phyloP scores from a whole-genome alignment of 2,113 vertebrate genomes.

The Trogon surrucura region DNA sequence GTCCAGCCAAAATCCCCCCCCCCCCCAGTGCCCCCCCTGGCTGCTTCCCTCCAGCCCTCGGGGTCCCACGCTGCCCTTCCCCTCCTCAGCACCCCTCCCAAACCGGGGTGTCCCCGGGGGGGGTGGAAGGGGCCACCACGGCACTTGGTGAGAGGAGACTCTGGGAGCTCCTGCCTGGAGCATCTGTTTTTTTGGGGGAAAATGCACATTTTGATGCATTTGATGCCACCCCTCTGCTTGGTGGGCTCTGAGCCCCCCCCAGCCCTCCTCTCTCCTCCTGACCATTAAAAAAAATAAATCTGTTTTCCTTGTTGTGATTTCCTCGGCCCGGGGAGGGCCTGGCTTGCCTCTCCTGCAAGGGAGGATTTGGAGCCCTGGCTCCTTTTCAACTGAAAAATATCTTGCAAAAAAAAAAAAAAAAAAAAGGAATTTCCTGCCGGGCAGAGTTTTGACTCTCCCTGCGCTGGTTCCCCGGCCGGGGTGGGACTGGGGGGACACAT shows the following conservation, averaged over 20 bases:
- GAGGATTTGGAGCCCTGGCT: not conserved
- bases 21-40: not conserved
- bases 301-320: not conserved
- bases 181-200: not conserved
- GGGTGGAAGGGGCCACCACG: fast-evolving
- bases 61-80: not conserved
- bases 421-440: constrained; percentile 37
- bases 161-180: not conserved
- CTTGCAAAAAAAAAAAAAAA: constrained; percentile 1
- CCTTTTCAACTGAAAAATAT: not conserved
- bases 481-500: not conserved
- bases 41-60: not conserved
- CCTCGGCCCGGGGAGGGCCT: not conserved
- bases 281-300: not conserved
- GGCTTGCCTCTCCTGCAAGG: not conserved
- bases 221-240: fast-evolving
- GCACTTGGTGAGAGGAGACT: not conserved
- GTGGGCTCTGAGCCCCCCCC: not conserved
- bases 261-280: no score
- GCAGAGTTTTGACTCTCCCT: not conserved
- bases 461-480: not conserved
- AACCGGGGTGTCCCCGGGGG: not conserved
- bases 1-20: not conserved
- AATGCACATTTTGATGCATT: fast-evolving
- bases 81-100: not conserved